Evolutionary conservation across 2,888 invertebrate genomes (phyloP), one percentile per base, ranked within the genome.

Genomic region (Elmis aenea): DNA sequence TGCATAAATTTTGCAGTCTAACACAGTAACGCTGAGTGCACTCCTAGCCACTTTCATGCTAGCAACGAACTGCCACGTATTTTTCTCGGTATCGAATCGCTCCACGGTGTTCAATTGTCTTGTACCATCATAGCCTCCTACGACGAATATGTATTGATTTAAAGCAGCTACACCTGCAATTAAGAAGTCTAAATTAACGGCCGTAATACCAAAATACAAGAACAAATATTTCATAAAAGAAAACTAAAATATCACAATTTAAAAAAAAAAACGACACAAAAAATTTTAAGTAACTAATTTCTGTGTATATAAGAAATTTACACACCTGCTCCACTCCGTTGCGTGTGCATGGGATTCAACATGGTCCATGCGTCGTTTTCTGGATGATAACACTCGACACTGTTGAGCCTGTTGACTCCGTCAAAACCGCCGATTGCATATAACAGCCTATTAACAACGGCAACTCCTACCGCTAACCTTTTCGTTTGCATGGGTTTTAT

Each of bases 351-450:
- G 1, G 88, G 71, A 9, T 85, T 76, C 42, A 91, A 77, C 60
- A 81, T 77, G 1, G 79, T 82, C 94, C 94, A 94, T 54, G 82
- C 79, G 62, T 93, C 83, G 62, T 87, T 86, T 69, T 94, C 94
- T 0, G 94, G 93, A 66, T 93, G 89, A 68, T 93, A 94, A 67
- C 91, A 89, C 70, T 94, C 94, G 1, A 83, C 88, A 18, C 85
- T 83, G 50, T 74, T 74, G 38, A 91, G 74, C 16, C 93, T 75
- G 14, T 83, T 73, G 9, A 72, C 72, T 13, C 94, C 93, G 68
- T 94, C 89, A 64, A 85, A 93, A 1, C 93, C 93, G 29, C 93
- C 93, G 26, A 91, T 84, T 0, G 92, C 92, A 67, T 62, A 66
- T 24, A 64, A 38, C 14, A 83, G 69, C 37, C 86, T 73, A 76